Evolutionary conservation across 2,113 vertebrate genomes (phyloP), one percentile per base, ranked within the genome.

Genomic region (Saiga tatarica): DNA sequence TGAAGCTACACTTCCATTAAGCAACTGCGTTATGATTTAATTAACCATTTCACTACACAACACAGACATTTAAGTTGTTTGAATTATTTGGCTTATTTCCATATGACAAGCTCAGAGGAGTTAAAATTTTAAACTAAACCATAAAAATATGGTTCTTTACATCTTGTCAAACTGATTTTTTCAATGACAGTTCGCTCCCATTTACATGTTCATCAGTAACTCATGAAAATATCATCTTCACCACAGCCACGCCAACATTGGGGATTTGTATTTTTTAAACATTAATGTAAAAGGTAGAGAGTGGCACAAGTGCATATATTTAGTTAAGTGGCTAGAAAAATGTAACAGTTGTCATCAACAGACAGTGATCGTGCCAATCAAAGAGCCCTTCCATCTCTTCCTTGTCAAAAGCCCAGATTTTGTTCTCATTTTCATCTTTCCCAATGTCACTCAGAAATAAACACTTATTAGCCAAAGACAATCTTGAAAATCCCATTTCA

Each of bases 361-460:
- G 42, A 79, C 2, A 88, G 7, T 9, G 36, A 71, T 33, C 1
- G 0, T 76, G 30, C 7, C 53, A 57, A n/a, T 39, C 42, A 95
- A 60, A 53, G 0, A 83, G 7, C 7, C 2, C 9, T 88, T 23
- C 2, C 28, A 8, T n/a, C 86, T 95, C n/a, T 39, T 84, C 11
- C 16, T 93, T 82, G 33, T 79, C 7, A 30, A 15, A 42, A 81
- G 33, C 25, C 67, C 60, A 67, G 12, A 76, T 74, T 89, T 86
- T 39, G 21, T 78, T 33, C 26, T 60, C 1, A 3, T 25, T 95
- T 78, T 33, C 33, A 36, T 52, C n/a, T 7, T 5, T 62, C 25
- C 94, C 59, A 19, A 50, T 87, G 21, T 52, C n/a, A 94, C 36
- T 95, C 57, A 95, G 42, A 91, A 53, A 91, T 64, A 89, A 96